Base-by-base conservation (phyloP, 2,888 invertebrate species). In the Dynastes maya region DNA sequence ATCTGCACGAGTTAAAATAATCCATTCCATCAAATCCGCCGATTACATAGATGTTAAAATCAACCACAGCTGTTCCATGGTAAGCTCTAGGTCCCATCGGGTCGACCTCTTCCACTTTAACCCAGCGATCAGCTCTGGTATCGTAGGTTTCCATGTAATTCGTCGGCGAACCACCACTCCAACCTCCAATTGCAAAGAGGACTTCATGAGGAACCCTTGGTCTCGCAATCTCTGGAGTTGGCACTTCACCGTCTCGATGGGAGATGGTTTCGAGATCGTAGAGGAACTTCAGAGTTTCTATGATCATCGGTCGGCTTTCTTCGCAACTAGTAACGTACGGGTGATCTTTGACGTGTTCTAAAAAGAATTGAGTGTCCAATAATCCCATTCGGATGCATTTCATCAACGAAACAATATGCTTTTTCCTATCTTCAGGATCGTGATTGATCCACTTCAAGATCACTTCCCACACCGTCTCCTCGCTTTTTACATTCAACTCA, bases 1-100 rank as follows among this genome's bases (percentile, higher is more conserved):
- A 95, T 8, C 96, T 78, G 80, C 92, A 92, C 61, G 92, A 92
- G 87, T 92, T 93, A 86, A 93, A 93, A 84, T 92, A 92, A 84
- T 95, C 94, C 89, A 93, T 92, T n/a, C 97, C 97, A 85, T 98
- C 96, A 86, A 97, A 98, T 3, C 98, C 98, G 0, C 98, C 98
- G 82, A 98, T 95, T 3, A 97, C 94, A 88, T 95, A 97, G 81
- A 98, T 96, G 85, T 94, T 93, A 83, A 92, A 92, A 0, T 95
- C 96, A 0, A 98, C 91, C 0, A 97, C 96, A 0, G 96, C 96
- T 0, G 96, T 95, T n/a, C 97, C 97, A 86, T 98, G 98, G 87
- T 98, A 98, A 0, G 97, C 97, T 75, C 97, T 91, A 0, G 97
- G 95, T 32, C 96, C 97, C 11, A 92, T 92, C 2, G 95, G 93